These are phyloP conservation scores for Hypolimnas misippus DNA, from an alignment of 2,888 invertebrate species.

Conservation along the genomic window DNA sequence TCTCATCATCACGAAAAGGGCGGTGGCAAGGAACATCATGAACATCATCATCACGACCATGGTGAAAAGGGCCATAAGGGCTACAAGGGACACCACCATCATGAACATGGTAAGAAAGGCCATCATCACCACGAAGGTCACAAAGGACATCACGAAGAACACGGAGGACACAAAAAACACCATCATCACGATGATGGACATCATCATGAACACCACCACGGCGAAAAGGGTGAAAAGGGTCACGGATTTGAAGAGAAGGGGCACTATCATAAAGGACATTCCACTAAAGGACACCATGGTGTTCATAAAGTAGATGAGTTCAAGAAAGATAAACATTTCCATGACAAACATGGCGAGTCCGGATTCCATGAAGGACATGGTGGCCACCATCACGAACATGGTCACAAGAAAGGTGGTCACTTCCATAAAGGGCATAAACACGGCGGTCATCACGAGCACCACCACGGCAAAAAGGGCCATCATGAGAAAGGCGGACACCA, in stretches of 20 bases:
- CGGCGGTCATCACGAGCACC: slow-evolving; percentile 90
- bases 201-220: slow-evolving; percentile 86
- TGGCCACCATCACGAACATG: slow-evolving; percentile 90
- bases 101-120: slow-evolving; percentile 88
- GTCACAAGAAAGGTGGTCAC: slow-evolving; percentile 91
- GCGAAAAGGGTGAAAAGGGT: slow-evolving; percentile 87
- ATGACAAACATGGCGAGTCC: slow-evolving; percentile 91
- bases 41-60: slow-evolving; percentile 86
- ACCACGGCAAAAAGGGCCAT: slow-evolving; percentile 91
- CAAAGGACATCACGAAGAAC: slow-evolving; percentile 85
- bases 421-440: slow-evolving; percentile 91
- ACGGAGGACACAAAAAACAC: slow-evolving; percentile 86
- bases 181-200: slow-evolving; percentile 88
- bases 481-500: slow-evolving; percentile 91
- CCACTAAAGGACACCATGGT: slow-evolving; percentile 93
- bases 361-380: slow-evolving; percentile 93
- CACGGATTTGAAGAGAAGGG: slow-evolving; percentile 84
- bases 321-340: slow-evolving; percentile 94
- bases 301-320: slow-evolving; percentile 93
- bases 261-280: slow-evolving; percentile 92
- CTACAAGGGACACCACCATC: slow-evolving; percentile 87
- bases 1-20: slow-evolving; percentile 85
- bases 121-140: slow-evolving; percentile 89
- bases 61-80: slow-evolving; percentile 90
- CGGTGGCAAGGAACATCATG: slow-evolving; percentile 87